phyloP scores from a whole-genome alignment of 2,113 vertebrate genomes.

The Raja brachyura region DNA sequence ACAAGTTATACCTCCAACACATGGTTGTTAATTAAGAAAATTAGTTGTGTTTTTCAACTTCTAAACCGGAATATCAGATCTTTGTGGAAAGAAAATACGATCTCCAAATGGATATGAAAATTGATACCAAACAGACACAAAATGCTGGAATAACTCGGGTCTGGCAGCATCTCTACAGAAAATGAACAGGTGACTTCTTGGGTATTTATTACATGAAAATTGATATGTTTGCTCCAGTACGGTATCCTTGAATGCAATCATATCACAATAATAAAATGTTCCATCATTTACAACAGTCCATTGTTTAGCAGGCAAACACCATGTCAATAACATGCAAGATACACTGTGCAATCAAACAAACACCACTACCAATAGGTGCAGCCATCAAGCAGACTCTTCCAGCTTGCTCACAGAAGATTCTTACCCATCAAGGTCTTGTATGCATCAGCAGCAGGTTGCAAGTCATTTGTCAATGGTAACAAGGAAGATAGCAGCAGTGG shows the following conservation, averaged over 20 bases:
- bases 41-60: not conserved
- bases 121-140: no score
- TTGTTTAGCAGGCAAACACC: not conserved
- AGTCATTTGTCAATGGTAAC: no score
- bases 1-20: not conserved
- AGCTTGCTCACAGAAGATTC: not conserved
- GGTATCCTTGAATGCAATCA: not conserved
- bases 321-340: not conserved
- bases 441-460: no score
- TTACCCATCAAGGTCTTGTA: not conserved
- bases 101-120: not conserved
- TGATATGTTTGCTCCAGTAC: not conserved
- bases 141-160: no score
- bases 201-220: not conserved
- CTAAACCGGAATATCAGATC: no score
- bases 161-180: no score
- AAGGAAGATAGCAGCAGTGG: no score
- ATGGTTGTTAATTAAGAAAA: not conserved
- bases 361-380: not conserved
- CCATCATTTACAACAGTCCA: not conserved
- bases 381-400: not conserved
- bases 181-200: no score
- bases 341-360: not conserved
- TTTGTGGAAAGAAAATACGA: not conserved
- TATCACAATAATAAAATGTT: not conserved